Base-by-base conservation (phyloP, 2,113 vertebrate genomes). In the Ictalurus furcatus region DNA sequence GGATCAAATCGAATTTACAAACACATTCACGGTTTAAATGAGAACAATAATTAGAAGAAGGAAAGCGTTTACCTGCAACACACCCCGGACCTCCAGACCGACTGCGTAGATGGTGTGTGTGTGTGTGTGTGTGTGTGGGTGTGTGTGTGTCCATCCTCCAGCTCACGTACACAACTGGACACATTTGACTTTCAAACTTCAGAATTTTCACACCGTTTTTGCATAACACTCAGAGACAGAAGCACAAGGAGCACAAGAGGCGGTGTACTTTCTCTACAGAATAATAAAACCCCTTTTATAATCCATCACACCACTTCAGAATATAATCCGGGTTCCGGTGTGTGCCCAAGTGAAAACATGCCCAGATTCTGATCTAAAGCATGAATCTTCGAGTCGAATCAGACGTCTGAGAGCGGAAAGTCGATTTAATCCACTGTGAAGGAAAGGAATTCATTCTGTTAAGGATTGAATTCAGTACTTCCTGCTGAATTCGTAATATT, bases 151-250 rank as follows among this genome's bases (percentile, higher is more conserved):
- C 48, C 28, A 76, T 84, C 63, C 14, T 52, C 63, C 86, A 2
- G 56, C 40, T 59, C 0, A 48, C 48, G 40, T 44, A 69, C 14
- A 85, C 61, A 86, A 17, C 19, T 5, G 4, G 23, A 37, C 30
- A 83, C 69, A 93, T 94, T 94, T 94, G 94, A 87, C n/a, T 93
- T 91, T 92, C 94, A 95, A 95, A 95, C 71, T 48, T 54, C 2
- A 6, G 7, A 21, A 89, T 90, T 91, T 91, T 91, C 52, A 86
- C 88, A 56, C 84, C 0, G 69, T n/a, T 95, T 44, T 95, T 95
- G 93, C 93, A 94, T 94, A 7, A 88, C 84, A 74, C 0, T 23
- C n/a, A 58, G 9, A 85, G 1, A 73, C 71, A 30, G 23, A n/a
- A 79, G 71, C 40, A 3, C 40, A 40, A 2, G 40, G 2, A 40